A percentile compares a stretch with the other conserved stretches of the same genome.
Conservation (phyloP, 2,113 vertebrate genomes). For the Pangasianodon gigas region DNA sequence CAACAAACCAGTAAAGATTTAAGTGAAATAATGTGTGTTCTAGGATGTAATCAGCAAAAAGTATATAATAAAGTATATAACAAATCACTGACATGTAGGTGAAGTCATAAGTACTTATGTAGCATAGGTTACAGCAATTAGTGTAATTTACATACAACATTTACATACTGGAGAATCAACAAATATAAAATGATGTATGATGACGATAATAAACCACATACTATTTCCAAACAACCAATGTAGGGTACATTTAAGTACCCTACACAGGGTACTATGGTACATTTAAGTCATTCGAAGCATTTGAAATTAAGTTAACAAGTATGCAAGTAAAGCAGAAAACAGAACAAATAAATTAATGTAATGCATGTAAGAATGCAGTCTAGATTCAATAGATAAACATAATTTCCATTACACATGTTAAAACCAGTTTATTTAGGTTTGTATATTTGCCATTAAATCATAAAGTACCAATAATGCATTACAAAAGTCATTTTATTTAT, state of each 20-base stretch:
- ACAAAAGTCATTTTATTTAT: background rate
- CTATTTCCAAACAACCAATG: background rate
- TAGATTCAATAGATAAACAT: background rate
- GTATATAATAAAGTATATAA: background rate
- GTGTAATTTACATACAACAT: background rate
- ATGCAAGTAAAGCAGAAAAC: no score
- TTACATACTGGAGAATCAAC: background rate
- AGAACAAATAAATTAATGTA: no score
- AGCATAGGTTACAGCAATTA: background rate
- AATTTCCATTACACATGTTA: background rate
- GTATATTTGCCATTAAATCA: background rate
- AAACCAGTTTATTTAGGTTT: background rate
- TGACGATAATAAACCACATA: background rate
- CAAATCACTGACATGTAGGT: background rate
- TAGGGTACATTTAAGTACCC: no score
- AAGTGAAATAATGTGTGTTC: no score
- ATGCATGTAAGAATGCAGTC: no score
- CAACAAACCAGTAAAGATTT: no score
- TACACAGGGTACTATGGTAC: no score
- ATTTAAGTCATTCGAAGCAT: no score
- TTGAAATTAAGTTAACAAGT: no score
- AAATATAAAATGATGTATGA: background rate
- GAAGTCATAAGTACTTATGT: background rate
- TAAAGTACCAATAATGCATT: background rate
- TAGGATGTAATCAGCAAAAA: no score